Conservation (phyloP, 2,113 vertebrate species). For the Petromus typicus region DNA sequence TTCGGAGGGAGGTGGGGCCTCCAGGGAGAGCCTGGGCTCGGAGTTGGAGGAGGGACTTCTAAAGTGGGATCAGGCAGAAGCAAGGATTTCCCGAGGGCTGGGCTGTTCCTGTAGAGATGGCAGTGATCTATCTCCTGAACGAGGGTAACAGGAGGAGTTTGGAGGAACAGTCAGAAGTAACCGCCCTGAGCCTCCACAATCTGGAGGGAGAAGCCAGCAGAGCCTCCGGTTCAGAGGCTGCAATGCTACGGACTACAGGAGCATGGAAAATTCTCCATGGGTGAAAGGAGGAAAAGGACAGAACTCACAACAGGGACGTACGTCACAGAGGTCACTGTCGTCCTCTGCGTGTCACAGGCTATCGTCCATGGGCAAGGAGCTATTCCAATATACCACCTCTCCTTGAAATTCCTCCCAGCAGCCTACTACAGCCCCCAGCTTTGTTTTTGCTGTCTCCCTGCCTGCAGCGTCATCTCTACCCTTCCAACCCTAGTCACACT, state of each 20-base stretch:
- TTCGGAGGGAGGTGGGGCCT: not conserved
- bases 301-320: not conserved
- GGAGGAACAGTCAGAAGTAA: not conserved
- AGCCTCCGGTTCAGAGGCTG: not conserved
- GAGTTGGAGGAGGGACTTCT: not conserved
- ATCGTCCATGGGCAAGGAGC: too few species aligned
- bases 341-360: not conserved
- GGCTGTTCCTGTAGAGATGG: not conserved
- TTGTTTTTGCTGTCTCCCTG: not conserved
- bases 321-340: not conserved
- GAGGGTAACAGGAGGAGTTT: conserved; percentile 4
- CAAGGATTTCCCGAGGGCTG: conserved; percentile 31
- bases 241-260: not conserved
- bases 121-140: not conserved
- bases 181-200: not conserved
- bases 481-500: not conserved
- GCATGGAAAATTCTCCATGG: not conserved
- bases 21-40: not conserved
- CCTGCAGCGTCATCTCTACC: not conserved
- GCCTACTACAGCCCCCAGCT: not conserved
- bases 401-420: not conserved
- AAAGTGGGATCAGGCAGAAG: conserved; percentile 22
- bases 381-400: not conserved
- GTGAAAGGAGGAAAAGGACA: conserved; percentile 20
- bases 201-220: not conserved